A percentile compares a stretch with the other conserved stretches of the same genome.
Conservation (phyloP, 35 echinoderm and acorn worm genomes). For the Apostichopus parvimensis region DNA sequence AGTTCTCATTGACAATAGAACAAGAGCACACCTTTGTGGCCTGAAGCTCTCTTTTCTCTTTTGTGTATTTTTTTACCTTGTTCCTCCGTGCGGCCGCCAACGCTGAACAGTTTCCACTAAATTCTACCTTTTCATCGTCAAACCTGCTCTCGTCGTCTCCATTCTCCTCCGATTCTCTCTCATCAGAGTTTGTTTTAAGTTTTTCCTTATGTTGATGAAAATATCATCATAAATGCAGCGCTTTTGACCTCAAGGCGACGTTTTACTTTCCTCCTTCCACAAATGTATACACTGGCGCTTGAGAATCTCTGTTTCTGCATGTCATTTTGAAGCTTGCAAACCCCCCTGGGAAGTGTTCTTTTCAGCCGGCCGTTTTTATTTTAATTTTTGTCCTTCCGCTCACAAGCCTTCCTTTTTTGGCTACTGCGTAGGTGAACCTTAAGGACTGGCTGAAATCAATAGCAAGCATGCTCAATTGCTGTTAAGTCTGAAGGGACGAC, state of each 20-base stretch:
- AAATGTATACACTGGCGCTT: constrained; percentile 12
- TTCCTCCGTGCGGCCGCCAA: neutral
- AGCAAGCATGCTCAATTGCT: neutral
- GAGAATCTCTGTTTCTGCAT: constrained; percentile 18
- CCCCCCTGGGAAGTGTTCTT: constrained; percentile 10
- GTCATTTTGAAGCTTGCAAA: neutral
- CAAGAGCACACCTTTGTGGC: neutral
- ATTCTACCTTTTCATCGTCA: constrained; percentile 9
- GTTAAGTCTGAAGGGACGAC: neutral
- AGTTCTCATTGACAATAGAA: neutral
- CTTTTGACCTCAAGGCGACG: neutral
- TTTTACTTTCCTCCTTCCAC: neutral
- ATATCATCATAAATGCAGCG: constrained; percentile 11
- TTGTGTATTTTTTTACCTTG: neutral
- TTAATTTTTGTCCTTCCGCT: neutral
- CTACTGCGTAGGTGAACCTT: constrained; percentile 16
- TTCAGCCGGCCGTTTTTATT: constrained; percentile 16
- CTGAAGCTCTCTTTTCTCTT: neutral
- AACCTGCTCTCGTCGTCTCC: neutral
- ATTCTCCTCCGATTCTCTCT: neutral
- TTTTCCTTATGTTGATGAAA: constrained; percentile 8
- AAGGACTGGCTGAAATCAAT: constrained; percentile 7
- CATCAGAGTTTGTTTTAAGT: constrained; percentile 14
- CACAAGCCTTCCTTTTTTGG: neutral
- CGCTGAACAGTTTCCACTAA: neutral